Base-by-base conservation (phyloP, 2,888 invertebrate species). In the Therioaphis trifolii region DNA sequence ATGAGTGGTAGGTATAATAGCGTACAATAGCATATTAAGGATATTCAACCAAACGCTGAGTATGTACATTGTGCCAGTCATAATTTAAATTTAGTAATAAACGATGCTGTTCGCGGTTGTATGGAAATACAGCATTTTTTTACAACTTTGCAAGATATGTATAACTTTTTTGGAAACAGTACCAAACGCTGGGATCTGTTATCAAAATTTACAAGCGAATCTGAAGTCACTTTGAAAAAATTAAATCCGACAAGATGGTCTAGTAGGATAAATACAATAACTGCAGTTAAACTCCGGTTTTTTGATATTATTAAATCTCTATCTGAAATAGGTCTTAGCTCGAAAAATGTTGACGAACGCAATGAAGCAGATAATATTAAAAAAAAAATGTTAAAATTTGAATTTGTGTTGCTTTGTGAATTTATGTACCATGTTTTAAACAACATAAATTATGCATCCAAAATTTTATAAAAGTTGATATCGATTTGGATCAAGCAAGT, bases 11-110 rank as follows among this genome's bases (percentile, higher is more conserved):
- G 49, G 49, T 43, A 71, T 71, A 46, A 21, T 49, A 49, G 71
- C 24, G 21, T 71, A 43, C 43, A 71, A 71, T 27, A 43, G 21
- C 14, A 27, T 43, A 71, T 71, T 71, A 46, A 43, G 49, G 43
- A 43, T 46, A 43, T 71, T 71, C 24, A 71, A 71, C 15, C 43
- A 71, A 69, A 69, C 43, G 71, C 71, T 46, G 24, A 21, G 46
- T 69, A 69, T 69, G 46, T 69, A 46, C 71, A 69, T 49, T 69
- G 71, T 69, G 43, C n/a, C 24, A 49, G 43, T 43, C 40, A 69
- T 69, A 40, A 69, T 69, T 69, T 69, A 49, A 69, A 69, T 69
- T 69, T 69, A 69, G 40, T 69, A 4, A 46, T 71, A 71, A 71
- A 71, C 24, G 71, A 71, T 49, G 71, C 71, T 43, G 43, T 71